Evolutionary conservation across 2,888 invertebrate genomes (phyloP), one percentile per base, ranked within the genome.

Genomic region (Idaea dimidiata): DNA sequence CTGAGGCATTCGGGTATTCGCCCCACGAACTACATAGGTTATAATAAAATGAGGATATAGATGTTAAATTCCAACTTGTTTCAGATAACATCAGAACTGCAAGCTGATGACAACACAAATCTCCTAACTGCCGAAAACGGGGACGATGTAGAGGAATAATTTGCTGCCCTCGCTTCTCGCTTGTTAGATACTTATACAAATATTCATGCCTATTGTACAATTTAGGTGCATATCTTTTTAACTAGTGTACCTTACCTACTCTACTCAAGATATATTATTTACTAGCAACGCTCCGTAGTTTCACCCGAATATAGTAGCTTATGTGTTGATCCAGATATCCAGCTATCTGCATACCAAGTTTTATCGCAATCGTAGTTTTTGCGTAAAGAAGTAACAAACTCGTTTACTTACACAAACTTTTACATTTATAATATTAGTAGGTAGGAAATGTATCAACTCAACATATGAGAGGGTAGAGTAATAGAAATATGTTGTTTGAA

Each of bases 41-140:
- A 8, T 5, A 53, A 10, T 53, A 16, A n/a, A n/a, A 53, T 53
- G 8, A 53, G 53, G 53, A 5, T 5, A 53, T 7, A 53, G 53
- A 1, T 53, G 53, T 53, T n/a, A 16, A 53, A 14, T 53, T 14
- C 6, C 53, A 53, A 53, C 53, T 18, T 16, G 59, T 62, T 59
- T 5, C 66, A 89, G 87, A 71, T 90, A 72, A 86, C 89, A 70
- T 82, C 89, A 59, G 92, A 91, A 71, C 78, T 86, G 57, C 91
- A 91, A 67, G 87, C 83, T 32, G 93, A 93, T 61, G 93, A 92
- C 78, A 92, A 92, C 79, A 91, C 93, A 59, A 91, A 91, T 73
- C 76, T 93, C 67, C 77, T 93, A 74, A 88, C 91, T 53, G 91
- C 91, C 2, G 93, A 93, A 70, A 91, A 90, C 74, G 84, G 87